Evolutionary conservation across 1,140 invertebrate species (phyloP).

Genomic region (Nebria ingens): DNA sequence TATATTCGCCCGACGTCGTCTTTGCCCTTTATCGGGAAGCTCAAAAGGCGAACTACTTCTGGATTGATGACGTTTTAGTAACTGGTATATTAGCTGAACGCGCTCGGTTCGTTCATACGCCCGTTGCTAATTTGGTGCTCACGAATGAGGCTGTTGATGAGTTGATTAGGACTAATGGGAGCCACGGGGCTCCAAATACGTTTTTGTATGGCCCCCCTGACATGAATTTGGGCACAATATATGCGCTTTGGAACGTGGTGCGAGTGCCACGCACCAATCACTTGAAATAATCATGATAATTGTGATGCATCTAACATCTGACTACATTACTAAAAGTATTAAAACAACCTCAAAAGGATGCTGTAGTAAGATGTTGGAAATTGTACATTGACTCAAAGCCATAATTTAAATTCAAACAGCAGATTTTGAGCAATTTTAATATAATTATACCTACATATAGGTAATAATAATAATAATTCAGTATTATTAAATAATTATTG

Average conservation of each 20-base stretch:
- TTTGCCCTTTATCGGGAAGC: slow-evolving; percentile 52
- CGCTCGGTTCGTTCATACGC: slow-evolving; percentile 36
- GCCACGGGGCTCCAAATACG: slow-evolving; percentile 22
- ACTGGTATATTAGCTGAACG: slow-evolving; percentile 59
- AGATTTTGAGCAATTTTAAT: no score
- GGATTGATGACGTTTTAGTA: slow-evolving; percentile 78
- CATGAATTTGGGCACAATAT: slow-evolving; percentile 37
- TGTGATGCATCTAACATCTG: no score
- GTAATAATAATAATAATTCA: no score
- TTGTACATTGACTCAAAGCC: no score
- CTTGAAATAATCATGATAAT: no score
- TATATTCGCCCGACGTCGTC: slow-evolving; percentile 61
- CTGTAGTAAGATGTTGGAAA: no score
- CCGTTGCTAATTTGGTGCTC: slow-evolving; percentile 24
- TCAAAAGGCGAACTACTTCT: slow-evolving; percentile 54
- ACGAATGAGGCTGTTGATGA: slow-evolving; percentile 24
- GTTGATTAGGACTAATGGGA: slow-evolving; percentile 22
- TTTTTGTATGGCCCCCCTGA: slow-evolving; percentile 49
- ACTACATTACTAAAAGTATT: no score
- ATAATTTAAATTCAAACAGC: no score
- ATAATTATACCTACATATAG: no score
- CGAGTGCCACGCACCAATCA: no score
- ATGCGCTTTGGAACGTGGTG: slow-evolving; percentile 35
- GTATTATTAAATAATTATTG: no score
- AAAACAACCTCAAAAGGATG: no score